Conservation (phyloP, 1,140 invertebrate genomes). For the Trichonephila clavata region DNA sequence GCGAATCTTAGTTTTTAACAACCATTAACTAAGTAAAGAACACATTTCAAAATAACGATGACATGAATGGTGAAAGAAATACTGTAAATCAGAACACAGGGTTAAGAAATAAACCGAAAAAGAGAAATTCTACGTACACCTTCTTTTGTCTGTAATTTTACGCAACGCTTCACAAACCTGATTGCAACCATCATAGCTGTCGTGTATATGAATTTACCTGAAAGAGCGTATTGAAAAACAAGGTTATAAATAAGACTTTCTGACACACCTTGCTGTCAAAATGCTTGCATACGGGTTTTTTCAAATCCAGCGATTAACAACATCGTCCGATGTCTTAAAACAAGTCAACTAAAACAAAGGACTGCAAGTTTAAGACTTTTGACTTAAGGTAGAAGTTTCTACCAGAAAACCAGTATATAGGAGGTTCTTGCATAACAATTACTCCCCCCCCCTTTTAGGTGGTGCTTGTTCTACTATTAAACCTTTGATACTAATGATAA, state of each 20-base stretch:
- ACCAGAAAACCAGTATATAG: too few relatives aligned
- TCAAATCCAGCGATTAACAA: not conserved
- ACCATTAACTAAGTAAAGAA: not conserved
- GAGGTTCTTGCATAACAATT: too few relatives aligned
- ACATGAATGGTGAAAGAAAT: not conserved
- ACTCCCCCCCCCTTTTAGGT: too few relatives aligned
- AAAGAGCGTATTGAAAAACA: not conserved
- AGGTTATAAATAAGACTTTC: not conserved
- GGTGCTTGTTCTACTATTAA: too few relatives aligned
- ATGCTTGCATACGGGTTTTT: not conserved
- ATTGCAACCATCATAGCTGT: not conserved
- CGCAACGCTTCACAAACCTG: conserved; percentile 22
- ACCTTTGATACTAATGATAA: too few relatives aligned
- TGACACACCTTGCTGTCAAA: not conserved
- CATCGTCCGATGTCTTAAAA: not conserved
- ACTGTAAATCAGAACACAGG: not conserved
- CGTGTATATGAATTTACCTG: not conserved
- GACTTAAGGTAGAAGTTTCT: too few relatives aligned
- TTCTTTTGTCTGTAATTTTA: not conserved
- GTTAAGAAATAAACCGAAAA: not conserved
- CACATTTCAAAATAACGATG: not conserved
- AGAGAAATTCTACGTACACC: not conserved
- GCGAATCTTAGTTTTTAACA: not conserved
- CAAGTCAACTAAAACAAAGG: too few relatives aligned
- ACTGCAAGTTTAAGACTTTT: too few relatives aligned